phyloP scores from a whole-genome alignment of 2,113 vertebrate genomes.

The Mandrillus leucophaeus region DNA sequence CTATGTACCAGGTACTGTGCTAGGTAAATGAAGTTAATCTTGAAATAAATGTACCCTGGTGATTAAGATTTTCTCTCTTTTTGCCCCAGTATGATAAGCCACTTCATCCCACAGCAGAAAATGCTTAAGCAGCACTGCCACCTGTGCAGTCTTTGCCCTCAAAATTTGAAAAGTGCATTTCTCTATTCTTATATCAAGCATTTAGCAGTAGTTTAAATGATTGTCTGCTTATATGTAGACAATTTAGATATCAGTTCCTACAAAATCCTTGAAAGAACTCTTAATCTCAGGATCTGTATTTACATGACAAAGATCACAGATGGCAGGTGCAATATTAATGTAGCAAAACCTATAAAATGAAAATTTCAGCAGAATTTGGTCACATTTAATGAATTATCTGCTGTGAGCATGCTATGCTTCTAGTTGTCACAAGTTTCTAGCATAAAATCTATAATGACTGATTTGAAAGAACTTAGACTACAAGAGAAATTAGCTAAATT shows the following conservation, averaged over 20 bases:
- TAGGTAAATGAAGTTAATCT: neutral
- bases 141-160: neutral
- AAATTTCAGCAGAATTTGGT: constrained; percentile 51
- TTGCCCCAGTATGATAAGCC: neutral
- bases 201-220: neutral
- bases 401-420: neutral
- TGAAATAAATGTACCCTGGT: neutral
- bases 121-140: neutral
- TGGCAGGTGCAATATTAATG: constrained; percentile 17
- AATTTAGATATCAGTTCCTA: constrained; percentile 1
- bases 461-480: neutral
- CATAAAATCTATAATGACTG: constrained; percentile 9
- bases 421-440: neutral
- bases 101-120: neutral
- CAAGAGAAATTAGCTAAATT: constrained; percentile 26
- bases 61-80: neutral
- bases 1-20: neutral
- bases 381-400: constrained; percentile 45
- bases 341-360: constrained; percentile 40
- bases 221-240: constrained; percentile 25
- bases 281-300: constrained; percentile 47
- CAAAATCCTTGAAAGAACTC: constrained; percentile 35
- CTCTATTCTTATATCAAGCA: constrained; percentile 29
- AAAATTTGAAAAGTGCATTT: constrained; percentile 43
- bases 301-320: constrained; percentile 45